Percentiles rank a stretch among this genome's conserved stretches.
phyloP scores from a whole-genome alignment of 2,888 invertebrate species.

The Chrysopilus asiliformis region DNA sequence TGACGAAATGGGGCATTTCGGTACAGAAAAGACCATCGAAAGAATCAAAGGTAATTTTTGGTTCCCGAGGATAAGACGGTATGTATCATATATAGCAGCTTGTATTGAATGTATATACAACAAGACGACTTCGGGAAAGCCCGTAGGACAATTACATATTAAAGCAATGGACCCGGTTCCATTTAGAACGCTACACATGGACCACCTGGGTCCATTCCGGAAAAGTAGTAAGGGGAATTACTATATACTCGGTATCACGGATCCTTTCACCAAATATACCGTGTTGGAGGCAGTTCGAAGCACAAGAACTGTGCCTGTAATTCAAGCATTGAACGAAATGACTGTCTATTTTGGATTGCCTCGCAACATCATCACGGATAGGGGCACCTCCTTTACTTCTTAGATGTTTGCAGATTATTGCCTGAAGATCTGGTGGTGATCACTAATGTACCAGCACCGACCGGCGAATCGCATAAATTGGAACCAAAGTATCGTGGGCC shows the following conservation, averaged over 20 bases:
- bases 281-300: slow-evolving; percentile 12
- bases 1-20: slow-evolving; percentile 18
- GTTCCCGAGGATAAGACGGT: too few relatives aligned
- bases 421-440: too few relatives aligned
- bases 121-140: slow-evolving; percentile 11
- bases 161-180: slow-evolving; percentile 11
- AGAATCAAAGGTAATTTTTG: too few relatives aligned
- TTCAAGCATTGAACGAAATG: slow-evolving; percentile 12
- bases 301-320: slow-evolving; percentile 15
- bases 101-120: slow-evolving; percentile 16
- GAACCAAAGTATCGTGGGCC: too few relatives aligned
- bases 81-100: slow-evolving; percentile 13
- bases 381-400: slow-evolving; percentile 20
- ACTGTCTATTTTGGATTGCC: slow-evolving; percentile 19
- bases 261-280: slow-evolving; percentile 13
- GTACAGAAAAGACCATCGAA: slow-evolving; percentile 17
- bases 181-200: slow-evolving; percentile 14
- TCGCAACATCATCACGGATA: slow-evolving; percentile 17
- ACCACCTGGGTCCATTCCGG: slow-evolving; percentile 16
- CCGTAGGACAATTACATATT: slow-evolving; percentile 11
- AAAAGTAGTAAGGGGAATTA: slow-evolving; percentile 12
- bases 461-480: too few relatives aligned
- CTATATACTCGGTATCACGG: slow-evolving; percentile 11
- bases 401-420: slow-evolving; percentile 17
- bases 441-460: too few relatives aligned